Evolutionary conservation across 1,140 invertebrate species (phyloP), one percentile per base, ranked within the genome.

Genomic region (Hyphantria cunea): DNA sequence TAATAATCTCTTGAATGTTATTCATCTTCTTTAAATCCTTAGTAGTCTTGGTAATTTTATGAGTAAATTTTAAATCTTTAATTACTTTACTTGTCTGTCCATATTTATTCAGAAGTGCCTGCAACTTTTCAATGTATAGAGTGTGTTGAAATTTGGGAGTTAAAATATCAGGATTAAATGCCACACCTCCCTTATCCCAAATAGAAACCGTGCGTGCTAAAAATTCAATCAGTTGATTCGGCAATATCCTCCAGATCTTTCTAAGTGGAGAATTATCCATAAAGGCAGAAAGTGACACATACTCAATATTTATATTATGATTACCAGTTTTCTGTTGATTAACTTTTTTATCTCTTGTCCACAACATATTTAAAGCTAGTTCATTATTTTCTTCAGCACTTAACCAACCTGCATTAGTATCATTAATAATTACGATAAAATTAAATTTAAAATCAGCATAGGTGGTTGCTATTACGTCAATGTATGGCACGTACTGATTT

Each of bases 1-100:
- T 56, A 48, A 90, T 90, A 55, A 90, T 84, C 69, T 90, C 87
- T 39, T 74, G 83, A 69, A 90, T 90, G 55, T 88, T 90, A 68
- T 90, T 88, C 0, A 85, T 64, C 71, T 68, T 80, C 25, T 72
- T 58, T 10, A 15, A 14, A 10, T 58, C 48, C 34, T 58, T 58
- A 0, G 11, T 6, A 8, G 14, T 48, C 9, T 7, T 49, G 0
- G 14, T 48, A 9, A 32, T n/a, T 41, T 37, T 39, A 2, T 49
- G 37, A 3, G 4, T 14, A 9, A 9, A 7, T 41, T 58, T 58
- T 13, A 31, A 13, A 17, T 39, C 45, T 39, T 13, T 31, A n/a
- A 12, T 17, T 9, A 45, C 32, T 17, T 49, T 49, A 11, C 15
- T 39, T 9, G 8, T 15, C 5, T 37, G 31, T 56, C 31, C 32